These are phyloP conservation scores for Macrocentrus cingulum DNA, from an alignment of 1,140 invertebrate genomes.

Conservation along the genomic window DNA sequence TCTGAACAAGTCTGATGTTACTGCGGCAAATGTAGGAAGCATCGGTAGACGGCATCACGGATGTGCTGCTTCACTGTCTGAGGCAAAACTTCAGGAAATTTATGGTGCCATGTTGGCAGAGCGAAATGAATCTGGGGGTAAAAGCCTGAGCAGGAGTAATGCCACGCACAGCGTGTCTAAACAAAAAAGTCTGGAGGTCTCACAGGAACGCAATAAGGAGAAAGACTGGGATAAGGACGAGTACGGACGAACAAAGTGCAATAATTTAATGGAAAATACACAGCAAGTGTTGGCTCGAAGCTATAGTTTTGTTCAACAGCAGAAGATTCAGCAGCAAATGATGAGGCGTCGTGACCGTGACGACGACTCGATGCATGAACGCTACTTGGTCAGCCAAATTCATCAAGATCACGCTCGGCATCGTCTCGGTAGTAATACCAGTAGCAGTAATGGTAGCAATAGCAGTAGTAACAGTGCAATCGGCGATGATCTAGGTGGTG, in stretches of 20 bases:
- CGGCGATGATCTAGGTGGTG: slow-evolving; percentile 43
- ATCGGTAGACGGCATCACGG: slow-evolving; percentile 52
- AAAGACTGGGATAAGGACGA: slow-evolving; percentile 42
- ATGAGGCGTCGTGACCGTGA: slow-evolving; percentile 57
- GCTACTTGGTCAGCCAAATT: slow-evolving; percentile 64
- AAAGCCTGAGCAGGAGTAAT: slow-evolving; percentile 37
- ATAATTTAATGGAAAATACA: slow-evolving; percentile 36
- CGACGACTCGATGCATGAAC: slow-evolving; percentile 82
- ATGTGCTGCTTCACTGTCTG: slow-evolving; percentile 49
- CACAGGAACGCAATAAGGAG: slow-evolving; percentile 35
- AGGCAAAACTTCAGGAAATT: slow-evolving; percentile 52
- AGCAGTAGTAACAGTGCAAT: slow-evolving; percentile 49
- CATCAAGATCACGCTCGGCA: slow-evolving; percentile 41
- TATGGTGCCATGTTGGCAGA: slow-evolving; percentile 47
- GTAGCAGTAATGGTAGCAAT: slow-evolving; percentile 45
- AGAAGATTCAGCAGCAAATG: slow-evolving; percentile 54
- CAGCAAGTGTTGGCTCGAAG: slow-evolving; percentile 62
- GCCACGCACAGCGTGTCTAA: slow-evolving; percentile 43
- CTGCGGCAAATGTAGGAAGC: slow-evolving; percentile 40
- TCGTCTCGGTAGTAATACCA: slow-evolving; percentile 50
- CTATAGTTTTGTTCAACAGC: slow-evolving; percentile 73
- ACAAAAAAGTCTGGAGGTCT: slow-evolving; percentile 57
- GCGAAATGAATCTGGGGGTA: slow-evolving; percentile 40
- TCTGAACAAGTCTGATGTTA: slow-evolving; percentile 39
- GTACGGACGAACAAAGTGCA: slow-evolving; percentile 46